Evolutionary conservation across 2,888 invertebrate species (phyloP), one percentile per base, ranked within the genome.

Genomic region (Lepidocyrtinus sp.): DNA sequence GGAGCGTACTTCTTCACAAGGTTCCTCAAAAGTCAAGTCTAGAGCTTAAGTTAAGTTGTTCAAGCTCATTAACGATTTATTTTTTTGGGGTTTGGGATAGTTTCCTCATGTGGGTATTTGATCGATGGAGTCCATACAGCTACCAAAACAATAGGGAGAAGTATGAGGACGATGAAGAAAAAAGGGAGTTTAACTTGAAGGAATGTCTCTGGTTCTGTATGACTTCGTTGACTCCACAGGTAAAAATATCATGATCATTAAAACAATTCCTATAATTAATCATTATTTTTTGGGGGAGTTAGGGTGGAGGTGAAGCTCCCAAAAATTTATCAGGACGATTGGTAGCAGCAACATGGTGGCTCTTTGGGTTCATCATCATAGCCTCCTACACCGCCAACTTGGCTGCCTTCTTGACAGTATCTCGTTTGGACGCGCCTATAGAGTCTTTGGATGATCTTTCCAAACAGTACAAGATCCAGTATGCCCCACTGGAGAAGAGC

Each of bases 201-300:
- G 99, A 99, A 89, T 98, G 98, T 88, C 91, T 99, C 0, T 99
- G 98, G 98, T 99, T 99, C 89, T 98, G 98, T 88, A 97, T 99
- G 97, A 98, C 98, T 55, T 98, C 98, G 45, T 90, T 99, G 19
- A 99, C 98, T 0, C 99, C 99, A 0, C 93, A 93, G 90, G 91
- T 91, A 79, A 79, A 65, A 26, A 21, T 67, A 27, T 19, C 22
- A 17, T 67, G 15, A 0, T 0, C 0, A 3, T 67, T 27, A 36
- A 74, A 21, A 26, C 12, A 2, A n/a, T 72, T 64, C 9, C 63
- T 26, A n/a, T 12, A 45, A 22, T 46, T 25, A 9, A 17, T 45
- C 25, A 7, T n/a, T 61, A 61, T 61, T 17, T 61, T 7, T n/a
- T 19, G n/a, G n/a, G n/a, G n/a, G n/a, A n/a, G 69, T 85, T 92